Evolutionary conservation across 1,140 invertebrate species (phyloP).

Genomic region (Danaus plexippus): DNA sequence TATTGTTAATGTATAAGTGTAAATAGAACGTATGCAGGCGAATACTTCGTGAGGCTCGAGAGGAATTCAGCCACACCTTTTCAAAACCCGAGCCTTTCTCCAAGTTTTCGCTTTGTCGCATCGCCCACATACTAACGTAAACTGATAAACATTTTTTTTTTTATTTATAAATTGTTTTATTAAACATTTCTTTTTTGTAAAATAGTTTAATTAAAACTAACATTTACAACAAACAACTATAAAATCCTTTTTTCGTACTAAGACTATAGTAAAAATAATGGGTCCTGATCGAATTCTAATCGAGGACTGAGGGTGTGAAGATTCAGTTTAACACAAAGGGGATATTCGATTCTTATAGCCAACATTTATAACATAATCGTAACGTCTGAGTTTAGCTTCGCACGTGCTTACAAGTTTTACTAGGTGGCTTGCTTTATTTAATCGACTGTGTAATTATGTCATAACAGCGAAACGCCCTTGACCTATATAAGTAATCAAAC

Average conservation of each 20-base stretch:
- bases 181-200: slow-evolving; percentile 69
- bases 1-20: too few relatives aligned
- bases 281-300: slow-evolving; percentile 33
- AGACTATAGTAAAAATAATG: slow-evolving; percentile 53
- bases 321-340: too few relatives aligned
- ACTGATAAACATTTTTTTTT: slow-evolving; percentile 19
- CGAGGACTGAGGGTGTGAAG: too few relatives aligned
- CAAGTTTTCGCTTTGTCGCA: slow-evolving; percentile 38
- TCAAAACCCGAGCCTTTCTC: slow-evolving; percentile 34
- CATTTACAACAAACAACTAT: slow-evolving; percentile 70
- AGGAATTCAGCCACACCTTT: slow-evolving; percentile 42
- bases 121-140: slow-evolving; percentile 17
- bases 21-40: slow-evolving; percentile 9
- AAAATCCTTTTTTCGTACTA: slow-evolving; percentile 65
- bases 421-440: too few relatives aligned
- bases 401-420: too few relatives aligned
- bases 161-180: slow-evolving; percentile 69
- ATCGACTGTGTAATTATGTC: too few relatives aligned
- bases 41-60: slow-evolving; percentile 42
- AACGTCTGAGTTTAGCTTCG: too few relatives aligned
- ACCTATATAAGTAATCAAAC: too few relatives aligned
- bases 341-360: too few relatives aligned
- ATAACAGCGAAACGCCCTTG: too few relatives aligned
- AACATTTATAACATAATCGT: too few relatives aligned
- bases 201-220: slow-evolving; percentile 70